A percentile compares a stretch with the other conserved stretches of the same genome.
phyloP scores from a whole-genome alignment of 2,888 invertebrate genomes.

The Mesorhabditis sp. region DNA sequence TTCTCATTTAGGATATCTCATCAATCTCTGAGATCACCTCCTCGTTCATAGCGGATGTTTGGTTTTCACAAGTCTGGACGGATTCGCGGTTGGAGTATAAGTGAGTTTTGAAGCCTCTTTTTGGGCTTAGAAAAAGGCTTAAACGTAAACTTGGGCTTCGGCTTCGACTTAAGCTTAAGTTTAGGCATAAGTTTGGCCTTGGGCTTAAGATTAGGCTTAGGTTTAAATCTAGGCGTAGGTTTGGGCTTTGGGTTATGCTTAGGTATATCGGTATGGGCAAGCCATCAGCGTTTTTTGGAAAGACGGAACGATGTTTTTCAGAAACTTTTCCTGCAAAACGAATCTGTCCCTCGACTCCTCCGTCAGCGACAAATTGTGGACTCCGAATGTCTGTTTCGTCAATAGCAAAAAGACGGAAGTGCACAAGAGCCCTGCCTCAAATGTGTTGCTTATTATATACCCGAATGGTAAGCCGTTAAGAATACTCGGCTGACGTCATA shows the following conservation, averaged over 20 bases:
- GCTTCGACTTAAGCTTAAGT: too few species aligned
- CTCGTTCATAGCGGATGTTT: conserved; percentile 55
- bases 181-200: too few species aligned
- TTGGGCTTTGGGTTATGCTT: not conserved
- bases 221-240: too few species aligned
- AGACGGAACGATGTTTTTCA: conserved; percentile 14
- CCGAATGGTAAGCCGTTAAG: conserved; percentile 47
- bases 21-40: conserved; percentile 55
- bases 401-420: conserved; percentile 56
- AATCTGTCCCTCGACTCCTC: conserved; percentile 55
- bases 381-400: conserved; percentile 56
- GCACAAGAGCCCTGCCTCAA: conserved; percentile 50
- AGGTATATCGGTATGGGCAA: conserved; percentile 11
- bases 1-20: conserved; percentile 45
- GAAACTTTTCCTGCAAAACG: conserved; percentile 52
- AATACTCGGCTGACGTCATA: conserved; percentile 2
- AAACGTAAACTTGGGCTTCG: too few species aligned
- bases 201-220: too few species aligned
- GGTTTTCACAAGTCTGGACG: conserved; percentile 56
- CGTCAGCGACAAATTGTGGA: conserved; percentile 54
- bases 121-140: too few species aligned
- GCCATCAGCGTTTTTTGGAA: not conserved
- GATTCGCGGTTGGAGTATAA: conserved; percentile 51
- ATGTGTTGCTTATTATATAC: conserved; percentile 55
- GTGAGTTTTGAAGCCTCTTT: conserved; percentile 9